These are phyloP conservation scores for Melieria omissa DNA, from an alignment of 2,888 invertebrate genomes.

Conservation along the genomic window DNA sequence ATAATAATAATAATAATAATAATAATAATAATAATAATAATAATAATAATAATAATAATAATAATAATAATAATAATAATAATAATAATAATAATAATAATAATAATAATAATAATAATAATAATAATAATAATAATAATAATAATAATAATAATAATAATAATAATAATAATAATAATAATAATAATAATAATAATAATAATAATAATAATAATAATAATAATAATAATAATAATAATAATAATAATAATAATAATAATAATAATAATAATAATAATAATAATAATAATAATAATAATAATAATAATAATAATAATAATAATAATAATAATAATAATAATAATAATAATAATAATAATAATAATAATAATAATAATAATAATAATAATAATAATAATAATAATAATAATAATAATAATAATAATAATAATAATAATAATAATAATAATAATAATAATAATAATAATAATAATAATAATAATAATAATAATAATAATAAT, in stretches of 20 bases:
- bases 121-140: slow-evolving; percentile 4
- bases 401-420: slow-evolving; percentile 4
- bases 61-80: no score
- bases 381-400: slow-evolving; percentile 4
- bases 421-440: slow-evolving; percentile 4
- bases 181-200: slow-evolving; percentile 4
- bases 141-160: slow-evolving; percentile 4
- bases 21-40: no score
- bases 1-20: no score
- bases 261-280: slow-evolving; percentile 4
- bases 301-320: slow-evolving; percentile 4
- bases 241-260: slow-evolving; percentile 4
- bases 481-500: slow-evolving; percentile 4
- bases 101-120: slow-evolving; percentile 4
- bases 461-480: slow-evolving; percentile 4
- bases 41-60: no score
- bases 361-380: slow-evolving; percentile 4
- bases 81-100: slow-evolving; percentile 4
- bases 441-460: slow-evolving; percentile 4
- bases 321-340: slow-evolving; percentile 4
- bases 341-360: slow-evolving; percentile 4
- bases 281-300: slow-evolving; percentile 4
- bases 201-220: slow-evolving; percentile 4
- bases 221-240: slow-evolving; percentile 4
- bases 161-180: slow-evolving; percentile 4